phyloP scores from a whole-genome alignment of 2,113 vertebrate species.

The Phocoena phocoena region DNA sequence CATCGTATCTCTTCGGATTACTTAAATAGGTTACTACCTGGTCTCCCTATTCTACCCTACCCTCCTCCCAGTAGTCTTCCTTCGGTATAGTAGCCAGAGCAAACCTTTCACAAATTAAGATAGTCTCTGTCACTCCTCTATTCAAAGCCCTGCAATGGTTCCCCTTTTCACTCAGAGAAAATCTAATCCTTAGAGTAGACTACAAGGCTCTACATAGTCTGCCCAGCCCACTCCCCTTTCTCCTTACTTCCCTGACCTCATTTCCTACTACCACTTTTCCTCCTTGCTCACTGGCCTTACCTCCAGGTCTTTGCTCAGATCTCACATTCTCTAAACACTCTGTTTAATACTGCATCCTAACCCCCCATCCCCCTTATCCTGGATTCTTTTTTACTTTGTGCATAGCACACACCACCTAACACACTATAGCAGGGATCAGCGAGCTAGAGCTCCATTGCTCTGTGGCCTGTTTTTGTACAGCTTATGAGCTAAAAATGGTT shows the following conservation, averaged over 20 bases:
- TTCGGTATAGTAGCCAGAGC: neutral
- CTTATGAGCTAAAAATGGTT: neutral
- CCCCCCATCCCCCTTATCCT: neutral
- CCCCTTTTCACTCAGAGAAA: neutral
- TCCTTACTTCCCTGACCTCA: neutral
- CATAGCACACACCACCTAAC: neutral
- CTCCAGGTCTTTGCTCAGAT: neutral
- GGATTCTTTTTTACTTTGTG: neutral
- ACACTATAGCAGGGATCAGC: neutral
- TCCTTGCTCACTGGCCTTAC: neutral
- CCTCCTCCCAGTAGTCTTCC: neutral
- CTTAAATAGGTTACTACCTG: neutral
- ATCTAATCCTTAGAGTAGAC: neutral
- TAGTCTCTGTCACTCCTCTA: neutral
- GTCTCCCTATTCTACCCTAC: neutral
- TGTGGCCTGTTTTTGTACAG: slow-evolving; percentile 17
- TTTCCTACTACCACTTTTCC: neutral
- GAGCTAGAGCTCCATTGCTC: neutral
- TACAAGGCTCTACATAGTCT: neutral
- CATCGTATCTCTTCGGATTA: neutral
- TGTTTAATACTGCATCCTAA: neutral
- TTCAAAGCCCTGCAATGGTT: neutral
- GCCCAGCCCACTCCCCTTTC: neutral
- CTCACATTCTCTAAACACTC: neutral
- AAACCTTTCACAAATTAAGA: neutral